These are phyloP conservation scores for Panthera tigris DNA, from an alignment of 2,113 vertebrate species.

Conservation along the genomic window DNA sequence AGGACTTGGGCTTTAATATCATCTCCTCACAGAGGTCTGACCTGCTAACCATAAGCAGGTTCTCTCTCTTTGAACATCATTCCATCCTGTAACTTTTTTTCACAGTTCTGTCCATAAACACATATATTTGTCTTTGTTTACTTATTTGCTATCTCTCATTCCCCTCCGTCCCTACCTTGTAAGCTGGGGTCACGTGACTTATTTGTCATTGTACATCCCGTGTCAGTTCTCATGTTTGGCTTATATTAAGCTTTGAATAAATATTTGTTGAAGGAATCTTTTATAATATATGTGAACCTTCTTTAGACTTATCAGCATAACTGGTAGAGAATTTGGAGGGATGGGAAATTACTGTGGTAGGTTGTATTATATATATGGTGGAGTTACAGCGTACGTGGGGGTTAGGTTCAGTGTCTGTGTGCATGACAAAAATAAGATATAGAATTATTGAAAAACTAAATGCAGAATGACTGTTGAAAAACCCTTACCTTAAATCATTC, in stretches of 20 bases:
- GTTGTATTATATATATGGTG: neutral
- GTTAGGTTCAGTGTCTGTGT: neutral
- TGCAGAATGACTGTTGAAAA: slow-evolving; percentile 36
- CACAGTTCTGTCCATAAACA: neutral
- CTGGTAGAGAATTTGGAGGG: neutral
- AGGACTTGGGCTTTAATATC: neutral
- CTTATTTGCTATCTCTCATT: neutral
- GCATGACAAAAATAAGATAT: neutral
- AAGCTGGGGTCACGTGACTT: neutral
- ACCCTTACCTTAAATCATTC: neutral
- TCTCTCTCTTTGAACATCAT: neutral
- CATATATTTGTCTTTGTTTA: neutral
- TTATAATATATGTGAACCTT: neutral
- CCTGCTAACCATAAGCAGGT: neutral
- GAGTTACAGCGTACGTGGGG: neutral
- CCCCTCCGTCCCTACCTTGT: neutral
- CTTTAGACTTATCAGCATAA: neutral
- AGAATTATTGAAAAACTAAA: slow-evolving; percentile 7
- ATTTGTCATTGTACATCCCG: neutral
- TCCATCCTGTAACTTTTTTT: neutral
- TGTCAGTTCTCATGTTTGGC: neutral
- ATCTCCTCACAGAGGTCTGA: neutral
- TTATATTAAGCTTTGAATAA: neutral
- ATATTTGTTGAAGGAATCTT: neutral
- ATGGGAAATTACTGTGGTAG: neutral